phyloP scores from a whole-genome alignment of 2,113 vertebrate genomes.

The Raja brachyura region DNA sequence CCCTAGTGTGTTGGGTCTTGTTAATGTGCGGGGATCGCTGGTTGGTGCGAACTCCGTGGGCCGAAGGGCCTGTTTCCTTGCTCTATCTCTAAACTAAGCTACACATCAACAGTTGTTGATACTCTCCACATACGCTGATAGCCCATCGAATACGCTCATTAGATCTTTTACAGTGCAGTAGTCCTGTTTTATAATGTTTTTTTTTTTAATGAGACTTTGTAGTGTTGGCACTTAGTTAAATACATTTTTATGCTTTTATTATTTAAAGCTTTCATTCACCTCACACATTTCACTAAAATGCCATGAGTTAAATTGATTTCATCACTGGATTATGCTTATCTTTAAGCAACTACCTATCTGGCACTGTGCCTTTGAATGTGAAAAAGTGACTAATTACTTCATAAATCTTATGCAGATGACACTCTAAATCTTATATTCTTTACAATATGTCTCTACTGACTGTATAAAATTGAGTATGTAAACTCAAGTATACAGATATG shows the following conservation, averaged over 20 bases:
- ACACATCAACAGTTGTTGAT: too few species aligned
- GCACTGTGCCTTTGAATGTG: background rate
- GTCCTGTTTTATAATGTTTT: background rate
- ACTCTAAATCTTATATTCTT: too few species aligned
- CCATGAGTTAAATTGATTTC: background rate
- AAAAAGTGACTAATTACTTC: constrained; percentile 2
- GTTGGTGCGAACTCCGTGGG: too few species aligned
- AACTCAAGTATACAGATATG: too few species aligned
- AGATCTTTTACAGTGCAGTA: background rate
- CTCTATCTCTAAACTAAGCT: too few species aligned
- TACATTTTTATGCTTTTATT: background rate
- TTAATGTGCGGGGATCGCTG: too few species aligned
- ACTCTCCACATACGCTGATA: background rate
- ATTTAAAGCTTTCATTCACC: background rate
- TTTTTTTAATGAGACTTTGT: background rate
- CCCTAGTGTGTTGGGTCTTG: too few species aligned
- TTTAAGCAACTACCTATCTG: background rate
- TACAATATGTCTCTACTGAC: background rate
- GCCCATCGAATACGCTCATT: background rate
- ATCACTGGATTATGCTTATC: background rate
- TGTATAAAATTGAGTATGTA: background rate
- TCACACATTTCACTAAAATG: background rate
- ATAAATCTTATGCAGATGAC: background rate
- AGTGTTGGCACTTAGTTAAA: background rate
- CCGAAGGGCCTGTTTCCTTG: too few species aligned